Evolutionary conservation across 2,113 vertebrate species (phyloP), one percentile per base, ranked within the genome.

Genomic region (Zosterops japonicus): DNA sequence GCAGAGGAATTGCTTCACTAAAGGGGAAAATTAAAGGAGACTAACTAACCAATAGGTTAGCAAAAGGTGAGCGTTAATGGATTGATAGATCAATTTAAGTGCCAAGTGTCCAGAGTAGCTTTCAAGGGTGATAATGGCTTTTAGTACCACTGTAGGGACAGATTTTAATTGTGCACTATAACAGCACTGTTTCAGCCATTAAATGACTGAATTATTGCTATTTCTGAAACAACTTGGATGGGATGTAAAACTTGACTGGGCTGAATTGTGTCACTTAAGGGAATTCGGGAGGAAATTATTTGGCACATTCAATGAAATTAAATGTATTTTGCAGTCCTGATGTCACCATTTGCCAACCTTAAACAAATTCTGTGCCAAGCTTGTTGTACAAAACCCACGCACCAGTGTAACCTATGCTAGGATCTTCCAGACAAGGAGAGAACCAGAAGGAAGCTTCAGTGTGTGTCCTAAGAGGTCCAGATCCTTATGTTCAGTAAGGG

Each of bases 51-150:
- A 88, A 92, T 39, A 87, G 87, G 68, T 94, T 90, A 95, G 42
- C 49, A 90, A 95, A 95, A 94, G 79, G 69, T 89, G 72, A 95
- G 13, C 59, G 67, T 67, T 88, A 79, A 88, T 9, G 9, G 69
- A 90, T 77, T 14, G 0, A 52, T 90, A 39, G 49, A 86, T 83
- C 72, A 87, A 6, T 47, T 94, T 55, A 61, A 93, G 75, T 77
- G 79, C 89, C 89, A 95, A 86, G 71, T 56, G 89, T 69, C 84
- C 56, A 49, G 15, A 70, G 61, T 2, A 76, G 44, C 64, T 91
- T 77, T 88, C 89, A 93, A 93, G 61, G 53, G 46, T 84, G 46
- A 83, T 94, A 91, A 94, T 31, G 25, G 49, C 89, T 93, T 81
- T 75, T 50, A 96, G 35, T 57, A 79, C 47, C 76, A 77, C 64